Percentiles rank a stretch among this genome's conserved stretches.
phyloP scores from a whole-genome alignment of 2,113 vertebrate species.

The Tupaia chinensis region DNA sequence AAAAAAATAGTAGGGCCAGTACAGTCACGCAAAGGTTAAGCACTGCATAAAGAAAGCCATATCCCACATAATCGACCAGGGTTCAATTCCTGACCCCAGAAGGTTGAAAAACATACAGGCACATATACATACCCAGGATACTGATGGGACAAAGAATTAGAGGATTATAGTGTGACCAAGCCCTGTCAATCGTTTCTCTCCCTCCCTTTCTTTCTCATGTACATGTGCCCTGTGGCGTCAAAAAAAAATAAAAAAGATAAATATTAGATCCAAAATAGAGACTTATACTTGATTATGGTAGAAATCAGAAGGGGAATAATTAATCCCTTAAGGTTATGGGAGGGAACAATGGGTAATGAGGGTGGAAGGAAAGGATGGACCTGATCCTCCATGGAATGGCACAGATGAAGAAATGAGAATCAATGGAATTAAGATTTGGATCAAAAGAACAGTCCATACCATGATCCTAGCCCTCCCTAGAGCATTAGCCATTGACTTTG shows the following conservation, averaged over 20 bases:
- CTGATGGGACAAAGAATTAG: no score
- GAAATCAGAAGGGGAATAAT: constrained; percentile 57
- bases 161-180: no score
- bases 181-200: no score
- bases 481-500: neutral
- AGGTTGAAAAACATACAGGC: no score
- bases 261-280: constrained; percentile 38
- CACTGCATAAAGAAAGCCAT: no score
- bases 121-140: no score
- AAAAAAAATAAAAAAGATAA: neutral
- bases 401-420: constrained; percentile 2
- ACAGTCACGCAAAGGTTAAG: no score
- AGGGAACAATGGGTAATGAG: constrained; percentile 12
- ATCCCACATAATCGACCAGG: no score
- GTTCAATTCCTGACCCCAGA: no score
- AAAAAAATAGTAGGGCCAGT: no score
- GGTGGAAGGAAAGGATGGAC: neutral
- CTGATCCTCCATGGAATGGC: neutral
- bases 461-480: neutral
- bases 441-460: neutral
- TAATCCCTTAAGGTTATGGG: constrained; percentile 60
- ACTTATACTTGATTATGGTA: constrained; percentile 59
- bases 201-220: no score
- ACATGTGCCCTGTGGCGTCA: no score
- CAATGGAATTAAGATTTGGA: neutral